Evolutionary conservation across 1,140 invertebrate genomes (phyloP), one percentile per base, ranked within the genome.

Genomic region (Pemphigus obesinymphae): DNA sequence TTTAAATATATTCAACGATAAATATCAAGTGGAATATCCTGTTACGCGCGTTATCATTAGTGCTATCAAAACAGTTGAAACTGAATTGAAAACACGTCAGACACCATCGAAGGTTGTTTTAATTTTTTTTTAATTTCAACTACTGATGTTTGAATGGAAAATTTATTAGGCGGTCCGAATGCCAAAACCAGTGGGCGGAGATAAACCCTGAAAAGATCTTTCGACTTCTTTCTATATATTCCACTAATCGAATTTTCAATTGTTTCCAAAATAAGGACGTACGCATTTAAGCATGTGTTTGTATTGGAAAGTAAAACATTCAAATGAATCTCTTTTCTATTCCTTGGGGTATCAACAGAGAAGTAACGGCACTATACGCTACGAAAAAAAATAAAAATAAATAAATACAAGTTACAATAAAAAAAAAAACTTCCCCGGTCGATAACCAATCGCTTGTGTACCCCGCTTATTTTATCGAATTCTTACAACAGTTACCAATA

Each of bases 201-300:
- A 75, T 75, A 76, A 40, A 29, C n/a, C 34, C 20, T 29, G 8
- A 17, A 37, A 58, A 40, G 11, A 78, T 40, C 48, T 58, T 40
- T 23, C 4, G 8, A 37, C 50, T 53, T 58, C 73, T n/a, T n/a
- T n/a, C n/a, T n/a, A n/a, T n/a, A n/a, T 58, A 40, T 76, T 58
- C 20, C 37, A 20, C 50, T 78, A 78, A 78, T 78, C 73, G 73
- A 78, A 58, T 78, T 78, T 58, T 45, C 10, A 4, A 40, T 58
- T 53, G 48, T 75, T 75, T 75, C 10, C 72, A 37, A 75, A 31
- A 34, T n/a, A n/a, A n/a, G 8, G 20, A 34, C 26, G 29, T 53
- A 15, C 68, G 23, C 68, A 15, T 45, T 70, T 70, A 43, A 40
- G 34, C n/a, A 29, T 45, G 68, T 45, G 68, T 70, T 70, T 70